Percentiles rank a stretch among this genome's conserved stretches.
These are phyloP conservation scores for Mustelus asterias DNA, from an alignment of 2,113 vertebrate species.

Conservation along the genomic window DNA sequence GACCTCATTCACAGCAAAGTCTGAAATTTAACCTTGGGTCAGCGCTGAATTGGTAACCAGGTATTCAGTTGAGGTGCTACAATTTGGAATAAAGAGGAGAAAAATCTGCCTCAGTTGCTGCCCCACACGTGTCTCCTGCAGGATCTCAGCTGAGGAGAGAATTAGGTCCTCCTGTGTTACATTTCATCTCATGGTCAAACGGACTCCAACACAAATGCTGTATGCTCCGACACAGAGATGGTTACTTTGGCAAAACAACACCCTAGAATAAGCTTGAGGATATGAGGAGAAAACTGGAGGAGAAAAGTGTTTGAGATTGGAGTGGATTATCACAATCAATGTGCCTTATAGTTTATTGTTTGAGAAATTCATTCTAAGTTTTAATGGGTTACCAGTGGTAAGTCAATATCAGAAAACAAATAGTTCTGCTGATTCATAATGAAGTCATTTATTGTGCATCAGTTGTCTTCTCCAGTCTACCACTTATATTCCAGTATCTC, in stretches of 20 bases:
- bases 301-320: neutral
- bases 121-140: too few relatives aligned
- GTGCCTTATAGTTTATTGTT: neutral
- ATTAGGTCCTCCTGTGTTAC: too few relatives aligned
- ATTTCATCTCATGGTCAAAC: too few relatives aligned
- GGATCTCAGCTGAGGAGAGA: too few relatives aligned
- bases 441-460: neutral
- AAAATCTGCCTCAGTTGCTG: too few relatives aligned
- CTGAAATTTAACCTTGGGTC: too few relatives aligned
- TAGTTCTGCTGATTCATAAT: neutral
- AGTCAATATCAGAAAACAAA: neutral
- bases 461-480: neutral
- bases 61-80: too few relatives aligned
- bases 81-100: too few relatives aligned
- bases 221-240: too few relatives aligned
- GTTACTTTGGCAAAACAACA: neutral
- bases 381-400: neutral
- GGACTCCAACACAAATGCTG: too few relatives aligned
- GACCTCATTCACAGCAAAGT: too few relatives aligned
- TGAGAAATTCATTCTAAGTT: neutral
- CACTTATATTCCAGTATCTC: neutral
- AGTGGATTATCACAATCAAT: neutral
- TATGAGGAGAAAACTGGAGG: neutral
- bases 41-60: too few relatives aligned
- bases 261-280: neutral